Percentiles rank a stretch among this genome's conserved stretches.
These are phyloP conservation scores for Zygogramma bicolorata DNA, from an alignment of 2,888 invertebrate genomes.

Conservation along the genomic window DNA sequence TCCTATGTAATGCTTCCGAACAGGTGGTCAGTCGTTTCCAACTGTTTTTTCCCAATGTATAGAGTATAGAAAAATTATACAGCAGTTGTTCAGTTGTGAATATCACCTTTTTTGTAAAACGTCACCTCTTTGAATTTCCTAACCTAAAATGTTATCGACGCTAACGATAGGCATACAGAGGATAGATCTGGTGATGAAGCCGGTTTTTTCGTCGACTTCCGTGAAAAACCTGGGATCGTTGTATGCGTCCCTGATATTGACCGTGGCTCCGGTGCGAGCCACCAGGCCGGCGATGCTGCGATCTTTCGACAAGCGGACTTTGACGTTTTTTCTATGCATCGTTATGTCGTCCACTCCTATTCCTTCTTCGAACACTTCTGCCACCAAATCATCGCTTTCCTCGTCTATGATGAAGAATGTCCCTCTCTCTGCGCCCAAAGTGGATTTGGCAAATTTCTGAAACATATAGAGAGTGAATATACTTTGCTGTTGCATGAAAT, in stretches of 20 bases:
- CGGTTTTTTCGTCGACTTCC: conserved; percentile 70
- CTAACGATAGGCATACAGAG: conserved; percentile 71
- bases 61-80: too few species aligned
- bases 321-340: conserved; percentile 69
- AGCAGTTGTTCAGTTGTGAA: too few species aligned
- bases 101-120: neutral
- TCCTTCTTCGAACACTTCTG: conserved; percentile 74
- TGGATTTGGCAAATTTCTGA: conserved; percentile 72
- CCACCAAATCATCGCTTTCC: conserved; percentile 66
- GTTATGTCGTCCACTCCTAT: conserved; percentile 60
- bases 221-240: conserved; percentile 70
- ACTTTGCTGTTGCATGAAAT: too few species aligned
- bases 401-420: conserved; percentile 72
- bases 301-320: conserved; percentile 69
- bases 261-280: conserved; percentile 66
- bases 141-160: conserved; percentile 61
- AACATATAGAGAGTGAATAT: too few species aligned
- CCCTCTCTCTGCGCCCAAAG: conserved; percentile 71
- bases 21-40: too few species aligned
- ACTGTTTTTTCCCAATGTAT: too few species aligned
- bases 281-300: conserved; percentile 70
- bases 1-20: too few species aligned
- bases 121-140: too few species aligned
- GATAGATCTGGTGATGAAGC: conserved; percentile 71
- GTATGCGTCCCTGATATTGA: conserved; percentile 72